These are phyloP conservation scores for Silurus glanis DNA, from an alignment of 2,113 vertebrate genomes.

Conservation along the genomic window DNA sequence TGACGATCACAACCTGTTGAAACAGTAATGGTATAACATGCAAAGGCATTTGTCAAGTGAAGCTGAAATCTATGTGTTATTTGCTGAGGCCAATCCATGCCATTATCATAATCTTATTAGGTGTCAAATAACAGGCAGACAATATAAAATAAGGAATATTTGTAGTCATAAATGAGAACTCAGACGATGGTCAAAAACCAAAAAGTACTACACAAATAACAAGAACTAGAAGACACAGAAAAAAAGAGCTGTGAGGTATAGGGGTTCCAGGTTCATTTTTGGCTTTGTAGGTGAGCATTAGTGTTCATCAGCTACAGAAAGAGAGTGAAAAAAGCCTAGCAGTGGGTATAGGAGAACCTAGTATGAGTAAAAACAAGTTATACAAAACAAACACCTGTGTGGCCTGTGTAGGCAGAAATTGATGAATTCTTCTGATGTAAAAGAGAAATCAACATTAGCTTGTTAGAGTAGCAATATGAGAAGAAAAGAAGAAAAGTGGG, in stretches of 20 bases:
- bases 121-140: not conserved
- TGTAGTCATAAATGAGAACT: not conserved
- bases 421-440: too few relatives aligned
- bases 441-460: too few relatives aligned
- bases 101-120: not conserved
- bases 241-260: too few relatives aligned
- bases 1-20: not conserved
- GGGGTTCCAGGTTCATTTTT: too few relatives aligned
- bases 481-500: too few relatives aligned
- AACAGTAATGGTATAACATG: not conserved
- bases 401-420: too few relatives aligned
- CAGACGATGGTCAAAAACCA: not conserved
- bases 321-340: not conserved
- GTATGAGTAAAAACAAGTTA: too few relatives aligned
- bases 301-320: too few relatives aligned
- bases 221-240: not conserved
- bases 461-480: too few relatives aligned
- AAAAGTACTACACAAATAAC: not conserved
- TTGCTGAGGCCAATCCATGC: not conserved
- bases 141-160: not conserved
- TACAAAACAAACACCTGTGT: too few relatives aligned
- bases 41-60: not conserved
- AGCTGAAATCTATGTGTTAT: not conserved
- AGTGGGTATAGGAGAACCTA: not conserved
- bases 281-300: too few relatives aligned